Conservation (phyloP, 2,888 invertebrate genomes). For the Hartigia nigra region DNA sequence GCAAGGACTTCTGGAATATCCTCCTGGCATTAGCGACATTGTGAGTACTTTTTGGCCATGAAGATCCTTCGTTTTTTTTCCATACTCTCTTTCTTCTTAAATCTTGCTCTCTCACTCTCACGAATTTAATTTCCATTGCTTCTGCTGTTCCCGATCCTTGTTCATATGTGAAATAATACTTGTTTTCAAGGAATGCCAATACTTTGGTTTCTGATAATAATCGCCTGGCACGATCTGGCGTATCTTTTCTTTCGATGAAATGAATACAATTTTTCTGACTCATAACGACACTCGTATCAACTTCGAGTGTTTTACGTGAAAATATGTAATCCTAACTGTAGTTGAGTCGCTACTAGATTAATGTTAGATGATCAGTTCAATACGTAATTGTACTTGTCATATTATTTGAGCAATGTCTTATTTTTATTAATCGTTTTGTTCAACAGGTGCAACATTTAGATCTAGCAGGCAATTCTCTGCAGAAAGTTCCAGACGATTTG, state of each 20-base stretch:
- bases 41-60: constrained; percentile 41
- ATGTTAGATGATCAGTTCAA: neutral
- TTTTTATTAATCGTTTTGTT: constrained; percentile 18
- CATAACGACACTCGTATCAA: neutral
- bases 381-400: no score
- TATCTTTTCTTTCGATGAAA: neutral
- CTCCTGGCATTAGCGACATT: constrained; percentile 49
- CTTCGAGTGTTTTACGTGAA: neutral
- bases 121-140: neutral
- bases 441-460: constrained; percentile 74
- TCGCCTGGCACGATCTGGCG: neutral
- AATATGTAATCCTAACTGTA: neutral
- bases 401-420: neutral
- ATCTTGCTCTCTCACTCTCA: neutral
- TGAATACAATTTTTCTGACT: no score
- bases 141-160: neutral
- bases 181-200: neutral
- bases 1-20: constrained; percentile 46
- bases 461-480: constrained; percentile 74
- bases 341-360: neutral
- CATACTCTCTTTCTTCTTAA: neutral
- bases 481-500: constrained; percentile 67
- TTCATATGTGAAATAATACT: neutral
- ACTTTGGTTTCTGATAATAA: neutral
- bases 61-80: constrained; percentile 3